A percentile compares a stretch with the other conserved stretches of the same genome.
Evolutionary conservation across 2,797 vertebrate genomes (phyloP).

Genomic region (Myripristis murdjan): DNA sequence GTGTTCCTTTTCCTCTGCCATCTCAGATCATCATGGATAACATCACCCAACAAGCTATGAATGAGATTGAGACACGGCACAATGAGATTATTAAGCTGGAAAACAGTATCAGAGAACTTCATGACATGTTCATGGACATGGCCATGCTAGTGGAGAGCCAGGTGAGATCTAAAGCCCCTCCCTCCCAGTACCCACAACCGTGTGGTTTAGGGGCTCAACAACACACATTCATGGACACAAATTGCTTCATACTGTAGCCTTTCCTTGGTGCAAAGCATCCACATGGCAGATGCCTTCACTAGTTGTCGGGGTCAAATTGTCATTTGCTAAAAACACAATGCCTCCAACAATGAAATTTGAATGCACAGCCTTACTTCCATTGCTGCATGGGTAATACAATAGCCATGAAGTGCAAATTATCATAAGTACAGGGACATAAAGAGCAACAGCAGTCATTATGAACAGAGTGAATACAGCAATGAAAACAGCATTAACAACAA

Average conservation of each 20-base stretch:
- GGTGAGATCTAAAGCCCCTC: conserved; percentile 80
- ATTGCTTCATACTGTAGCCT: not conserved
- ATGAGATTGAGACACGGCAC: conserved; percentile 95
- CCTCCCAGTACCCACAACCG: conserved; percentile 22
- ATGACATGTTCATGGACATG: conserved; percentile 99
- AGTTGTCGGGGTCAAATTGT: not conserved
- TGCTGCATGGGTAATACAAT: too few species aligned
- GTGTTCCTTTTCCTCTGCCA: not conserved
- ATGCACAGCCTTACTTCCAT: too few species aligned
- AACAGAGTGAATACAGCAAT: too few species aligned
- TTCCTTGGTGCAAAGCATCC: conserved; percentile 10
- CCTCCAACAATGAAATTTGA: too few species aligned
- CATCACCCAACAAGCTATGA: conserved; percentile 95
- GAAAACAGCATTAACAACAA: too few species aligned
- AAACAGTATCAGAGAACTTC: conserved; percentile 96
- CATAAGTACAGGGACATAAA: too few species aligned
- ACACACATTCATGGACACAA: conserved; percentile 15
- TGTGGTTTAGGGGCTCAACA: conserved; percentile 19
- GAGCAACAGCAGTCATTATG: too few species aligned
- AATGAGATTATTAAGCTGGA: conserved; percentile 97
- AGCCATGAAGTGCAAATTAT: too few species aligned
- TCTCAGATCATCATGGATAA: conserved; percentile 95
- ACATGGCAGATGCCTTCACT: conserved; percentile 8
- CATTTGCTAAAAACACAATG: too few species aligned
- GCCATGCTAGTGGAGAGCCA: conserved; percentile 98